phyloP scores from a whole-genome alignment of 2,888 invertebrate genomes.

The Microctonus hyperodae region DNA sequence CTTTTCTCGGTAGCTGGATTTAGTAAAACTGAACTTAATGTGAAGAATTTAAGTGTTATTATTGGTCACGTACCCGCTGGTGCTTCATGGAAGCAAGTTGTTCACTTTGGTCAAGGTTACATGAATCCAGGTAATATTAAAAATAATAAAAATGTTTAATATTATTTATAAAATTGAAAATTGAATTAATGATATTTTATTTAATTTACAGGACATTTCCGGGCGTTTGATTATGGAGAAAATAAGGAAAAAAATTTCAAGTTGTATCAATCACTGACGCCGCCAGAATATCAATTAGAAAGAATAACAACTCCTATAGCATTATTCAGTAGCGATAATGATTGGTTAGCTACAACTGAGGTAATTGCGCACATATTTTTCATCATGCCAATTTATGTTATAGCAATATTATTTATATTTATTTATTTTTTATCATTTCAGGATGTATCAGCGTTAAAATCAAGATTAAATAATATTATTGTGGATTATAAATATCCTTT shows the following conservation, averaged over 20 bases:
- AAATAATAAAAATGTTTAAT: not conserved
- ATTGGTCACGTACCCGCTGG: conserved; percentile 57
- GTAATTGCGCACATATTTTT: conserved; percentile 39
- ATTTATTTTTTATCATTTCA: conserved; percentile 36
- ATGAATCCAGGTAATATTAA: conserved; percentile 50
- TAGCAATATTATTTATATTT: not conserved
- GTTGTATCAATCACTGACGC: conserved; percentile 49
- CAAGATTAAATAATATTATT: conserved; percentile 47
- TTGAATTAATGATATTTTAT: not conserved
- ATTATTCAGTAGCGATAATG: conserved; percentile 54
- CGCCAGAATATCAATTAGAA: conserved; percentile 54
- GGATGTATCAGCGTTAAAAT: conserved; percentile 48
- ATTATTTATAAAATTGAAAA: not conserved
- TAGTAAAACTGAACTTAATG: conserved; percentile 46
- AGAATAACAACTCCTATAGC: conserved; percentile 53
- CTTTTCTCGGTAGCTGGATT: conserved; percentile 53
- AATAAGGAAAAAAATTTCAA: conserved; percentile 46
- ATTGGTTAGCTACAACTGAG: conserved; percentile 51
- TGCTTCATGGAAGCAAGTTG: conserved; percentile 58
- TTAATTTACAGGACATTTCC: conserved; percentile 48
- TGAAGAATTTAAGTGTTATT: conserved; percentile 53
- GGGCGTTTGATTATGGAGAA: conserved; percentile 53
- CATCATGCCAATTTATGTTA: not conserved
- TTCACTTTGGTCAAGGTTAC: conserved; percentile 59
- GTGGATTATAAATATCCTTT: conserved; percentile 45